Evolutionary conservation across 2,888 invertebrate genomes (phyloP).

Genomic region (Elegia similella): DNA sequence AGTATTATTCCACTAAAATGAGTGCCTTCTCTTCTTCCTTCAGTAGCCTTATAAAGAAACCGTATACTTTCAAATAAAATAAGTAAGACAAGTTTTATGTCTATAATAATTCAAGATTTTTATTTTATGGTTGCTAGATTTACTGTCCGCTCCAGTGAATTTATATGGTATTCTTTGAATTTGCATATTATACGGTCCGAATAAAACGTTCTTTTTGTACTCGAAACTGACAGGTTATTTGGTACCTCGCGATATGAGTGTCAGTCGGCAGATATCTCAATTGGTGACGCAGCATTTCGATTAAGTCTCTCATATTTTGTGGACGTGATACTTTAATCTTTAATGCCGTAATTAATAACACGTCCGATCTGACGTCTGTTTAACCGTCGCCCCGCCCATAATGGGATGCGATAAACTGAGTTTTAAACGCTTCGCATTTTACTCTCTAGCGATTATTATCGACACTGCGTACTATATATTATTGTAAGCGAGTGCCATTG

Average conservation of each 20-base stretch:
- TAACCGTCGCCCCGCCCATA: constrained; percentile 31
- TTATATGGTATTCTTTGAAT: constrained; percentile 50
- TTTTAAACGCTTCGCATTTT: constrained; percentile 23
- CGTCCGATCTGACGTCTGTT: constrained; percentile 30
- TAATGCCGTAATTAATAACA: constrained; percentile 30
- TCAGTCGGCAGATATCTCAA: constrained; percentile 32
- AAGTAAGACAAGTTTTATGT: constrained; percentile 61
- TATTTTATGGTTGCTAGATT: constrained; percentile 62
- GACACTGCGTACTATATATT: constrained; percentile 34
- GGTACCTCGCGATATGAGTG: constrained; percentile 19
- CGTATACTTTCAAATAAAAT: constrained; percentile 57
- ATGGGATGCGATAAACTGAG: constrained; percentile 26
- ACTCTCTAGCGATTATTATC: constrained; percentile 25
- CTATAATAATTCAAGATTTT: constrained; percentile 59
- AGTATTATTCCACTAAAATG: constrained; percentile 51
- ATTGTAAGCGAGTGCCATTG: constrained; percentile 45
- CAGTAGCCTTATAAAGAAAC: constrained; percentile 68
- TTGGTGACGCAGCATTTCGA: constrained; percentile 33
- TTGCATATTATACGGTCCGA: constrained; percentile 53
- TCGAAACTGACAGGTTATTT: constrained; percentile 20
- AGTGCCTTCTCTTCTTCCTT: constrained; percentile 47
- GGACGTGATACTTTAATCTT: constrained; percentile 32
- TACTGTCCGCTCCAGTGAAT: constrained; percentile 53
- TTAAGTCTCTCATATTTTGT: constrained; percentile 33
- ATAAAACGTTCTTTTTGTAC: constrained; percentile 28